Base-by-base conservation (phyloP, 2,113 vertebrate species). In the Ictidomys tridecemlineatus region DNA sequence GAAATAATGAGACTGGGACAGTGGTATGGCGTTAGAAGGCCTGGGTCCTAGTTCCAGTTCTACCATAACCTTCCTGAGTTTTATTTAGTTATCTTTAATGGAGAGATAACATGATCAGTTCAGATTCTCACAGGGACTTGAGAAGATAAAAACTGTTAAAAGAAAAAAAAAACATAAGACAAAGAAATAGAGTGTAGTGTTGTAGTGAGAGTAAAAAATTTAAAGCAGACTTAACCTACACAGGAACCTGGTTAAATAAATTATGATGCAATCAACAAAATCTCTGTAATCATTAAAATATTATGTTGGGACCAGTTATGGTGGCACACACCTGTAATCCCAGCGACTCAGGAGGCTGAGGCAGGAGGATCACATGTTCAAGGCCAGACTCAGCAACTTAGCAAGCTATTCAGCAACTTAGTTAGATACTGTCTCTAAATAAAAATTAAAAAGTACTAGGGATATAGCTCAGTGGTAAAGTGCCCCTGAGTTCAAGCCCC, bases 111-210 rank as follows among this genome's bases (percentile, higher is more conserved):
- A 42, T 14, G 26, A 39, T 79, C 39, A 34, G 48, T 76, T 45
- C 67, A 34, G 85, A 85, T 85, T 18, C 26, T 87, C 30, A 53
- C 13, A 74, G 56, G 87, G 12, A 1, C 48, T 61, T 63, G 51
- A 78, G 76, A 78, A 83, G 26, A 84, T 51, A 53, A 82, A 94
- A 69, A n/a, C 39, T 89, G 34, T 39, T 78, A 93, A 18, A 83
- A 42, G 16, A 63, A 28, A 58, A 77, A 30, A 80, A 72, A 79
- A 45, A 18, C 77, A 45, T 74, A 42, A 93, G 70, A 37, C n/a
- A 76, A 87, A 37, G 10, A 83, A 83, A 13, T 77, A 79, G 34
- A 45, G 24, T 42, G 13, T 42, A 53, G 18, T 74, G 18, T 56
- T 84, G 10, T 30, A 58, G 32, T 82, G 67, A 61, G 22, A 61